A percentile compares a stretch with the other conserved stretches of the same genome.
These are phyloP conservation scores for Yasuhikotakia modesta DNA, from an alignment of 2,797 vertebrate genomes.

Conservation along the genomic window DNA sequence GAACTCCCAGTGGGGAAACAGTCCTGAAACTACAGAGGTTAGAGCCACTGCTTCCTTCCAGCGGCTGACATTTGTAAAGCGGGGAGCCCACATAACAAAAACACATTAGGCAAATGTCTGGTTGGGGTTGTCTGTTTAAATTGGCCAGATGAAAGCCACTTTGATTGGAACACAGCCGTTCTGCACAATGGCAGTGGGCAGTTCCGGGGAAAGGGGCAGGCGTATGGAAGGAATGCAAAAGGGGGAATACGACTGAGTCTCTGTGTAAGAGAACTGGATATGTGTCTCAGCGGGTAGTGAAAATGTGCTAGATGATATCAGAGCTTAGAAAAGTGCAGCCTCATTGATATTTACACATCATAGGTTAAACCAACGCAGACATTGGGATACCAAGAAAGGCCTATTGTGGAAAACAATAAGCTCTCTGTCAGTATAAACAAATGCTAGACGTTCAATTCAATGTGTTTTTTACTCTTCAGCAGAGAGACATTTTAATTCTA, in stretches of 20 bases:
- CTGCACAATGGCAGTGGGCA: constrained; percentile 67
- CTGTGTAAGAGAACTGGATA: constrained; percentile 24
- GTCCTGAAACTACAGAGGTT: constrained; percentile 71
- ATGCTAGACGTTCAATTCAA: no score
- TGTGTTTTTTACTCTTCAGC: no score
- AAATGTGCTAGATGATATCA: constrained; percentile 52
- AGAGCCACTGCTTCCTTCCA: constrained; percentile 68
- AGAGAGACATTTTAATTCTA: no score
- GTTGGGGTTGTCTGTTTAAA: constrained; percentile 82
- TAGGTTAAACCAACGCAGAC: constrained; percentile 15
- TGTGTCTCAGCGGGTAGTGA: constrained; percentile 28
- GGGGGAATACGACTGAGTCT: constrained; percentile 20
- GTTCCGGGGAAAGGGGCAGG: constrained; percentile 45
- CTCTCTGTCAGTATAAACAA: neutral
- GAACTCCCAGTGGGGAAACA: constrained; percentile 66
- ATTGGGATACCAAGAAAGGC: constrained; percentile 9
- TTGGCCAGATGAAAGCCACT: constrained; percentile 81
- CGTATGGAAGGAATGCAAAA: constrained; percentile 32
- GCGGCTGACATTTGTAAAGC: constrained; percentile 79
- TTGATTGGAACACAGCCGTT: no score
- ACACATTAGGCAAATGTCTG: constrained; percentile 85
- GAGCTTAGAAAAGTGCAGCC: no score
- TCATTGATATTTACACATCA: constrained; percentile 28
- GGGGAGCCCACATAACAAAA: constrained; percentile 83
- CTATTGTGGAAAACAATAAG: constrained; percentile 8